Evolutionary conservation across 2,888 invertebrate species (phyloP).

Genomic region (Hemistola chrysoprasaria): DNA sequence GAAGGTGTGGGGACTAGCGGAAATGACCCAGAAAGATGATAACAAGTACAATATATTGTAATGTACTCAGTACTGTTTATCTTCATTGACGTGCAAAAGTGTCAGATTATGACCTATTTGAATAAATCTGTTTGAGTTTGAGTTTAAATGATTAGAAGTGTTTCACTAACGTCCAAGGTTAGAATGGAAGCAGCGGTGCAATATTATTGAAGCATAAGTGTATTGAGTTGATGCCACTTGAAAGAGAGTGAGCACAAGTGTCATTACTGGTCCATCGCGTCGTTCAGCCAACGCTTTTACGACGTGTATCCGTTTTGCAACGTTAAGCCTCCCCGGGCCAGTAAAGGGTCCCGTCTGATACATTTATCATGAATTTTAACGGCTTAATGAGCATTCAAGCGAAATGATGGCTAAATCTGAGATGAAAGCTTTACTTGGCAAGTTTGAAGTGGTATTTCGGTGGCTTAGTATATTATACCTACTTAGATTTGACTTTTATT

Average conservation of each 20-base stretch:
- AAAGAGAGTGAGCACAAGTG: constrained; percentile 19
- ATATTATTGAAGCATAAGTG: constrained; percentile 12
- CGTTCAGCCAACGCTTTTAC: constrained; percentile 52
- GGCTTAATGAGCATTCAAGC: constrained; percentile 36
- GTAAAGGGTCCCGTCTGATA: constrained; percentile 39
- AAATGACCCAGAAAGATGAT: too few species aligned
- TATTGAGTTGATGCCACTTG: constrained; percentile 10
- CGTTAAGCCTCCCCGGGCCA: constrained; percentile 38
- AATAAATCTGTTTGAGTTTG: too few species aligned
- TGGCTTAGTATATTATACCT: too few species aligned
- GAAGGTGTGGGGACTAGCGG: too few species aligned
- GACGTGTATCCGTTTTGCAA: constrained; percentile 51
- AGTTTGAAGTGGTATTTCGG: constrained; percentile 8
- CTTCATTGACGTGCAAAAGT: too few species aligned
- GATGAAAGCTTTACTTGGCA: constrained; percentile 23
- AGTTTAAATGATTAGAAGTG: too few species aligned
- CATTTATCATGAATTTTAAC: constrained; percentile 45
- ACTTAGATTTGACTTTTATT: too few species aligned
- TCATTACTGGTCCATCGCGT: constrained; percentile 26
- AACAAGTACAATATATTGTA: too few species aligned
- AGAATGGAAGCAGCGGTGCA: constrained; percentile 10
- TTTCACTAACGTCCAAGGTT: too few species aligned
- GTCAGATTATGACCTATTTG: too few species aligned
- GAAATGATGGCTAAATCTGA: constrained; percentile 27
- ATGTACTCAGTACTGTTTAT: too few species aligned